Base-by-base conservation (phyloP, 2,113 vertebrate genomes). In the Octodon degus region DNA sequence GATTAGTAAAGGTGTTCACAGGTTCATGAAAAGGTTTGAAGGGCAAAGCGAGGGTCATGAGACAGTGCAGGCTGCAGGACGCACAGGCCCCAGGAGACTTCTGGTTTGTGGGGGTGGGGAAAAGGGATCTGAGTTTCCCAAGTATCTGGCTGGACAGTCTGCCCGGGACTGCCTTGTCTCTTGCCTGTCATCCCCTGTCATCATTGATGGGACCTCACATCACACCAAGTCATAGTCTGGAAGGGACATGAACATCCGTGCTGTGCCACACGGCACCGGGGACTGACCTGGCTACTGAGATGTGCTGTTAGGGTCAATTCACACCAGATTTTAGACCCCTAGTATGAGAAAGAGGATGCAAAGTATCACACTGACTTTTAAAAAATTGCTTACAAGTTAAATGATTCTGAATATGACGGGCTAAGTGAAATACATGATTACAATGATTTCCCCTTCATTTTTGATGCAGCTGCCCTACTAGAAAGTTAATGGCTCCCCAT, bases 351-450 rank as follows among this genome's bases (percentile, higher is more conserved):
- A 43, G 63, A 81, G 60, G 74, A 67, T n/a, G 55, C 24, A 34
- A 67, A 53, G 19, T 34, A 93, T 22, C 37, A 62, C 72, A n/a
- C 20, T 74, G 17, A 30, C 53, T 43, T 37, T 37, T 50, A 74
- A 40, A 76, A 17, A 47, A 3, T 16, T 7, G n/a, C 58, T 43
- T 77, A 47, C 70, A 86, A 50, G 25, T 50, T 94, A 50, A 58
- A 79, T 86, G 47, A 30, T 79, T 91, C 86, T 79, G 47, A 62
- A 32, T 22, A 22, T 37, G 16, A 40, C 47, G 14, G 19, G 5
- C 60, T 91, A 90, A 60, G 30, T 87, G 47, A 37, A 79, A 82
- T 68, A 27, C 37, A 27, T 94, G 43, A 53, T 86, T 85, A n/a
- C 67, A 65, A 87, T 86, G 19, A 60, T 62, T 88, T 81, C 70